Percentiles rank a stretch among this genome's conserved stretches.
phyloP scores from a whole-genome alignment of 2,113 vertebrate species.

The Callipepla squamata region DNA sequence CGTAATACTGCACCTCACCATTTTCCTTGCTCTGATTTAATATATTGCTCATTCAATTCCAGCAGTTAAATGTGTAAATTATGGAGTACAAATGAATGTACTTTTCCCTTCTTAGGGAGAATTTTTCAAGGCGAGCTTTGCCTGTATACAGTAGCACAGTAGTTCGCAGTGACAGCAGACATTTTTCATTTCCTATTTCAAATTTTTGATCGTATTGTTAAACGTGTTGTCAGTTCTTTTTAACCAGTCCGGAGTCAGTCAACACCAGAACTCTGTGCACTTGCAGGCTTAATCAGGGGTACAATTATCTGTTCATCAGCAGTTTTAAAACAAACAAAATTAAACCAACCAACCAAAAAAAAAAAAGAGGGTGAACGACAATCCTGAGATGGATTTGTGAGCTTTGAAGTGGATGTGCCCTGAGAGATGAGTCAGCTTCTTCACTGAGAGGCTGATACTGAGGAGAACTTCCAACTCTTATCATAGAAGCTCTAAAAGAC shows the following conservation, averaged over 20 bases:
- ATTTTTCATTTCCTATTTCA: background rate
- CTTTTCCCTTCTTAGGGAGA: background rate
- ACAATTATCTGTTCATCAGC: background rate
- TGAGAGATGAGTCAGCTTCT: background rate
- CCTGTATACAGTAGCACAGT: background rate
- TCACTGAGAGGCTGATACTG: rapidly evolving
- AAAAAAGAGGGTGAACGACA: background rate
- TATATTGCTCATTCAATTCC: background rate
- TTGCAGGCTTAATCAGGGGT: background rate
- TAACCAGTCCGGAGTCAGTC: background rate
- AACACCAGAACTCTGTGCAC: background rate
- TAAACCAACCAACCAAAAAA: background rate
- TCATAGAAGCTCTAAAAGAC: background rate
- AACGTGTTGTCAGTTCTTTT: background rate
- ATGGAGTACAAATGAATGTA: background rate
- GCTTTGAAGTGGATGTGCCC: background rate
- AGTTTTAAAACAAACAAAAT: background rate
- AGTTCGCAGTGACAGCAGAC: background rate
- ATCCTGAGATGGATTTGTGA: background rate
- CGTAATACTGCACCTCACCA: background rate
- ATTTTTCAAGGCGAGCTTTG: background rate
- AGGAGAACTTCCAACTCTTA: background rate
- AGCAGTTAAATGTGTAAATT: background rate
- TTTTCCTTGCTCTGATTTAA: background rate
- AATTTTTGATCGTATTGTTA: background rate